Base-by-base conservation (phyloP, 2,888 invertebrate species). In the Caenorhabditis sinica region DNA sequence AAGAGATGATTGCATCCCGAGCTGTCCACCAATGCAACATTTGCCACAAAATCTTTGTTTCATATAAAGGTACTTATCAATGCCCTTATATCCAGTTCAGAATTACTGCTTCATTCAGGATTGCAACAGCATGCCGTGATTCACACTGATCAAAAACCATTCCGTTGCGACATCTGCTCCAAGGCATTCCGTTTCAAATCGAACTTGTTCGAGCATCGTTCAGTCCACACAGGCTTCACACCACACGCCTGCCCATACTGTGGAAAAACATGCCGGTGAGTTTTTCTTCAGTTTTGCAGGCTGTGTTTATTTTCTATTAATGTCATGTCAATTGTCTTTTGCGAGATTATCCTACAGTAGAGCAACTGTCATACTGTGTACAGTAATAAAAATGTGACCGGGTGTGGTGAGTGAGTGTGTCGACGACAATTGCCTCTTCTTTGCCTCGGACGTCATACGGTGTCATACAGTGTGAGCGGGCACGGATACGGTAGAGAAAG, bases 71-170 rank as follows among this genome's bases (percentile, higher is more conserved):
- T 92, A 68, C 23, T 0, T 53, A 33, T 20, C 25, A 20, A 25
- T 23, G 8, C 6, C 23, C 11, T 23, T 13, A 5, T 6, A 13
- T 13, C 25, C 1, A 8, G 20, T 45, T 25, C 17, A 23, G 13
- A 43, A 63, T 13, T 2, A 9, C 40, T 9, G 23, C 17, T 76
- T 89, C 53, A 60, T 90, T 63, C 63, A 92, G 92, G 92, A 40
- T 85, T 93, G 1, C 92, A 92, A 83, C 93, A 93, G 65, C 93
- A 93, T 74, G 91, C 92, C 8, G 92, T 93, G n/a, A 93, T 93
- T 45, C 93, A 93, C 85, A 93, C 93, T 5, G 93, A 93, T 71
- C 90, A 92, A 82, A 93, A 93, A 69, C 93, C 93, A 1, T 93
- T 91, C 75, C 84, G 85, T 43, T 93, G 93, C 75, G 93, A 93